These are phyloP conservation scores for Oncorhynchus gorbuscha DNA, from an alignment of 2,113 vertebrate species.

Conservation along the genomic window DNA sequence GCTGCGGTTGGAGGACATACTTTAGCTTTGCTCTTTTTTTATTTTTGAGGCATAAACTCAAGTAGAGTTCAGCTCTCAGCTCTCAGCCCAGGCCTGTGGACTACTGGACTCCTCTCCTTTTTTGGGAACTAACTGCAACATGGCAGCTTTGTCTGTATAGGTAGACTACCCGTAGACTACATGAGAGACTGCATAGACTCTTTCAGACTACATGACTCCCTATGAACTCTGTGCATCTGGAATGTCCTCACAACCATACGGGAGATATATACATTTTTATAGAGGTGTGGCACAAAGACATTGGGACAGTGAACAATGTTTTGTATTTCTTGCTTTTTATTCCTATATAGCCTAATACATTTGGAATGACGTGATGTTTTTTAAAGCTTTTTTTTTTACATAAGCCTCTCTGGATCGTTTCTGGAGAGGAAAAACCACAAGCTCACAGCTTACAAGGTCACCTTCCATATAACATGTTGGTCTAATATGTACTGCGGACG, in stretches of 20 bases:
- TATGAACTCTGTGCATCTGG: constrained; percentile 13
- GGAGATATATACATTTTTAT: constrained; percentile 39
- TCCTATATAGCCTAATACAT: constrained; percentile 32
- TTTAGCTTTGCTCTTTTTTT: constrained; percentile 7
- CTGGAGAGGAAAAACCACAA: constrained; percentile 19
- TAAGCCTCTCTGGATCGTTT: constrained; percentile 35
- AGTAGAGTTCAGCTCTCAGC: constrained; percentile 28
- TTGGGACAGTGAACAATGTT: constrained; percentile 40
- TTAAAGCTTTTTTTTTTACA: constrained; percentile 28
- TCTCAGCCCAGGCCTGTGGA: too few relatives aligned
- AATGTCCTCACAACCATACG: constrained; percentile 30
- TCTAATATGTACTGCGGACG: constrained; percentile 14
- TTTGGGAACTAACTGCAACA: constrained; percentile 32
- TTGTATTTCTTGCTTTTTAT: constrained; percentile 58
- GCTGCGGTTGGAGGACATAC: constrained; percentile 33
- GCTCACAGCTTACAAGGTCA: constrained; percentile 33
- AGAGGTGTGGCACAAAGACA: constrained; percentile 44
- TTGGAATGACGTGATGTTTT: constrained; percentile 37
- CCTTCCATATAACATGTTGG: constrained; percentile 20
- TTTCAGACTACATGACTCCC: constrained; percentile 38
- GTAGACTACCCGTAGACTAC: constrained; percentile 10
- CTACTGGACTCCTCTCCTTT: constrained; percentile 25
- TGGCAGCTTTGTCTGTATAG: neutral
- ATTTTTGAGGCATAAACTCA: constrained; percentile 25
- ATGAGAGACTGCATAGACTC: constrained; percentile 27